Percentiles rank a stretch among this genome's conserved stretches.
Evolutionary conservation across 1,140 invertebrate genomes (phyloP).

Genomic region (Diachasmimorpha longicaudata): DNA sequence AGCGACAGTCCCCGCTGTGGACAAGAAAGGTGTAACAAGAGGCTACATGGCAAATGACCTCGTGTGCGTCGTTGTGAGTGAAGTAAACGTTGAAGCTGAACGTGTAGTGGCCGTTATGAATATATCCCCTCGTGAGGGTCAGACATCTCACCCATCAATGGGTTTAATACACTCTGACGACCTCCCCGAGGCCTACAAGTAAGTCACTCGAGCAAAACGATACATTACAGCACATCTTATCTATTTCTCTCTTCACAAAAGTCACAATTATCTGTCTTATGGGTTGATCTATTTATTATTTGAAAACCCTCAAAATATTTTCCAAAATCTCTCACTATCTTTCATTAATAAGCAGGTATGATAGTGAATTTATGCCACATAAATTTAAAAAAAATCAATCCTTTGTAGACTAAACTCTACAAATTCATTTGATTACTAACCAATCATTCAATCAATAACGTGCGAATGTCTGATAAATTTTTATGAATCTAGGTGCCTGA

Average conservation of each 20-base stretch:
- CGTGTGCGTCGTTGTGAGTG: conserved; percentile 86
- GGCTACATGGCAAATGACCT: conserved; percentile 83
- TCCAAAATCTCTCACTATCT: background rate
- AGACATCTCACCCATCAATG: conserved; percentile 73
- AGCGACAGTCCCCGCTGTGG: conserved; percentile 73
- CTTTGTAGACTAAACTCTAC: background rate
- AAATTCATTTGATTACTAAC: conserved; percentile 24
- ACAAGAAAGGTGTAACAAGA: conserved; percentile 80
- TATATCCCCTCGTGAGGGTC: conserved; percentile 73
- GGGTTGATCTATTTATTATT: background rate
- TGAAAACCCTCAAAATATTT: background rate
- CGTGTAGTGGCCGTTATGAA: conserved; percentile 88
- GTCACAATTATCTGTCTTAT: background rate
- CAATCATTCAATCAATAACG: conserved; percentile 32
- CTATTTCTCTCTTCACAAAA: background rate
- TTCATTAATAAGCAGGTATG: background rate
- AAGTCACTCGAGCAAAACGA: conserved; percentile 56
- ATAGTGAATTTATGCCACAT: background rate
- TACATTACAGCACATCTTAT: conserved; percentile 31
- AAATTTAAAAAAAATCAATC: background rate
- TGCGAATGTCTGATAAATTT: conserved; percentile 60
- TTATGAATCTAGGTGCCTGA: conserved; percentile 64
- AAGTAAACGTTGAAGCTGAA: conserved; percentile 84
- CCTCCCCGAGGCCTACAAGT: conserved; percentile 88
- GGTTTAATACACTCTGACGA: conserved; percentile 85